Evolutionary conservation across 2,797 vertebrate genomes (phyloP).

Genomic region (Acipenser transmontanus): DNA sequence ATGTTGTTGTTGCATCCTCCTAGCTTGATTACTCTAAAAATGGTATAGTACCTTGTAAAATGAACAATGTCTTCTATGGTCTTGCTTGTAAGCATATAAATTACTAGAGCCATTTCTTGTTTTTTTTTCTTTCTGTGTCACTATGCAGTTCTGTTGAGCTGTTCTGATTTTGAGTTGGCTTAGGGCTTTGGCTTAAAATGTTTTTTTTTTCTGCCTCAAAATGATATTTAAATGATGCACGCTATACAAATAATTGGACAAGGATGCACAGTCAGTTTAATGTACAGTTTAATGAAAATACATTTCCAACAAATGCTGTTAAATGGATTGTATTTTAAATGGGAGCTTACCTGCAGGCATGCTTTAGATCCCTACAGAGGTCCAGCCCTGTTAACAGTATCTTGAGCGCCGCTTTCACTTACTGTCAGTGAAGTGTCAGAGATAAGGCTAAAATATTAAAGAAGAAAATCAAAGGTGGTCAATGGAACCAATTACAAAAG

Average conservation of each 20-base stretch:
- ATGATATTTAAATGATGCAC: background rate
- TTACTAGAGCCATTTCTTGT: no score
- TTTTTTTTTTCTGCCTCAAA: no score
- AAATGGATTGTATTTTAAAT: conserved; percentile 19
- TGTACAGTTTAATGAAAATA: conserved; percentile 12
- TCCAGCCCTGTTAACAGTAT: conserved; percentile 15
- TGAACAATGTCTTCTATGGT: no score
- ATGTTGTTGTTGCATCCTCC: no score
- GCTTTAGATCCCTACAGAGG: conserved; percentile 12
- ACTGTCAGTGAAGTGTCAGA: conserved; percentile 20
- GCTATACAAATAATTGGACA: conserved; percentile 16
- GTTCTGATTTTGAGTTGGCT: no score
- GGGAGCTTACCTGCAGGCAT: conserved; percentile 15
- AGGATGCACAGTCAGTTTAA: conserved; percentile 14
- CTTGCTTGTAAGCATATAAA: no score
- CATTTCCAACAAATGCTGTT: background rate
- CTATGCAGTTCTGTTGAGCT: no score
- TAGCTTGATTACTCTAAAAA: no score
- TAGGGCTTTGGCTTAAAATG: no score
- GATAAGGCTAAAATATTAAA: conserved; percentile 21
- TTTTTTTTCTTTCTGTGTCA: no score
- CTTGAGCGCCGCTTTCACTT: conserved; percentile 9
- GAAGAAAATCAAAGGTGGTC: conserved; percentile 24
- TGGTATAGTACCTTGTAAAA: no score
- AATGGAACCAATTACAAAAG: conserved; percentile 27